These are phyloP conservation scores for Rallus limicola DNA, from an alignment of 2,113 vertebrate species.

Conservation along the genomic window DNA sequence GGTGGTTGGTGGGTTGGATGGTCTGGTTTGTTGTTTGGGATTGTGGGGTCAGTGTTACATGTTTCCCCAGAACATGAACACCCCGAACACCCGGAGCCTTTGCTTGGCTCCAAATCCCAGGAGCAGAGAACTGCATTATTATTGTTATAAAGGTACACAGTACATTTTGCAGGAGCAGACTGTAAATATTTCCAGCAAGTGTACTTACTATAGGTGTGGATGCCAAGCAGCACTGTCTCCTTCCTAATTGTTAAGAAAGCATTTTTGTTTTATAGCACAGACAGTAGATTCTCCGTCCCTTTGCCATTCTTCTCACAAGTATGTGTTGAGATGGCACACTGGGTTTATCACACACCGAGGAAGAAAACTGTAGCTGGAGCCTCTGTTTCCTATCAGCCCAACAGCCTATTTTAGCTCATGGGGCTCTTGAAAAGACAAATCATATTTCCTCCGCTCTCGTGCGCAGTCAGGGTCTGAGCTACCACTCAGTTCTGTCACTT, in stretches of 20 bases:
- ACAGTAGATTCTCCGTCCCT: neutral
- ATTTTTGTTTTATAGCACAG: slow-evolving; percentile 18
- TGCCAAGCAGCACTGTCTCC: slow-evolving; percentile 38
- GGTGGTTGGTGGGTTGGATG: neutral
- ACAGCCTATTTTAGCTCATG: slow-evolving; percentile 1
- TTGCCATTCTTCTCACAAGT: neutral
- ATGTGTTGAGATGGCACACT: neutral
- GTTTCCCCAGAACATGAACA: neutral
- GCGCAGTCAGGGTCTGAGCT: neutral
- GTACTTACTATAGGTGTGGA: neutral
- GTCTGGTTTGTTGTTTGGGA: neutral
- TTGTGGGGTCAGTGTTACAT: accelerated
- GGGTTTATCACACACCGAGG: slow-evolving; percentile 16
- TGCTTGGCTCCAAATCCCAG: neutral
- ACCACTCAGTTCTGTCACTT: neutral
- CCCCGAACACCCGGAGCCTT: neutral
- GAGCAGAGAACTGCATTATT: neutral
- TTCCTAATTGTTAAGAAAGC: neutral
- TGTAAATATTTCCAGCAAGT: slow-evolving; percentile 29
- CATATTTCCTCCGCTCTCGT: neutral
- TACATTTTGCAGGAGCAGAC: neutral
- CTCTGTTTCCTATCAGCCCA: slow-evolving; percentile 52
- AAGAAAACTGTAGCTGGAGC: slow-evolving; percentile 12
- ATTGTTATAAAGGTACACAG: neutral
- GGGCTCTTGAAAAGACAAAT: slow-evolving; percentile 50